Evolutionary conservation across 2,797 vertebrate species (phyloP).

Genomic region (Cossypha polioptera): DNA sequence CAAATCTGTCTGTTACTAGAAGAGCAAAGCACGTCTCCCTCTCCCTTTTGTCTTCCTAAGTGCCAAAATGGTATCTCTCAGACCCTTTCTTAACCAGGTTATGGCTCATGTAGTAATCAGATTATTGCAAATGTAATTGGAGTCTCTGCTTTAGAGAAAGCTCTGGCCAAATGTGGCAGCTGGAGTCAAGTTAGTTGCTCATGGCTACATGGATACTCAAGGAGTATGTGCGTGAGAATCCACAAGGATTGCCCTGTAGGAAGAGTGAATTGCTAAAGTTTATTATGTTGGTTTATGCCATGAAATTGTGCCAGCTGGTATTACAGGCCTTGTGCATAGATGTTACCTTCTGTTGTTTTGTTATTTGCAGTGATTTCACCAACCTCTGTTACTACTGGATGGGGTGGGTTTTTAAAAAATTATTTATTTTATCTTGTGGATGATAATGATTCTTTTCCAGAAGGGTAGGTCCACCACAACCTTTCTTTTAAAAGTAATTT

Average conservation of each 20-base stretch:
- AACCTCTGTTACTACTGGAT: background rate
- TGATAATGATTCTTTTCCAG: background rate
- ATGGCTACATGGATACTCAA: background rate
- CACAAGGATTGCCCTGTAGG: background rate
- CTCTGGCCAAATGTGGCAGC: background rate
- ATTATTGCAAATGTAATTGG: conserved; percentile 57
- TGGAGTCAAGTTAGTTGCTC: background rate
- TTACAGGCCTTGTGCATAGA: background rate
- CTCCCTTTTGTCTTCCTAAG: background rate
- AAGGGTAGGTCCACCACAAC: background rate
- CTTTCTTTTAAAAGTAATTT: background rate
- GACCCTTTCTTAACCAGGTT: conserved; percentile 46
- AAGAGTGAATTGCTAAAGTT: background rate
- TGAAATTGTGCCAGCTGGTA: background rate
- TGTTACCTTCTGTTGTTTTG: background rate
- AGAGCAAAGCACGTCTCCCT: background rate
- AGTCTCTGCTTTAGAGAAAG: conserved; percentile 28
- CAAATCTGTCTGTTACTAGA: background rate
- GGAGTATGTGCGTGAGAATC: background rate
- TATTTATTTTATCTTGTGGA: background rate
- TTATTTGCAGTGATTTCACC: background rate
- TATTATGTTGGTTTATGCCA: background rate
- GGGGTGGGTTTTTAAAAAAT: accelerated
- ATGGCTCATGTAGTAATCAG: conserved; percentile 34
- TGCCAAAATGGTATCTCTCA: background rate